Evolutionary conservation across 2,888 invertebrate genomes (phyloP).

Genomic region (Lumbricus terrestris): DNA sequence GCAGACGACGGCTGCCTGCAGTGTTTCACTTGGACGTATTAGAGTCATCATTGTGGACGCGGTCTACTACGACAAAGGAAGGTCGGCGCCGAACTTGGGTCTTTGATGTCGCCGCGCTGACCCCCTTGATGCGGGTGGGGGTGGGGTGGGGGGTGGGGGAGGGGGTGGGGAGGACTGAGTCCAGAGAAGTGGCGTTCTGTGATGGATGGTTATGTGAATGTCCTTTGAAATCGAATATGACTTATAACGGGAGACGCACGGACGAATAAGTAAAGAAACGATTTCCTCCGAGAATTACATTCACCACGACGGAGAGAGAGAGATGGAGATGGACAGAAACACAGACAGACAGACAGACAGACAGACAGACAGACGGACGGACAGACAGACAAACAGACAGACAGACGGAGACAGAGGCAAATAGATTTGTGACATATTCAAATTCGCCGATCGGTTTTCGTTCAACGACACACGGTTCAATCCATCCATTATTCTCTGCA

Average conservation of each 20-base stretch:
- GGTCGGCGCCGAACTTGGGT: not conserved
- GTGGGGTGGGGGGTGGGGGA: too few species aligned
- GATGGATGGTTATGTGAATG: not conserved
- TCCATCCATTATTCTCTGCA: not conserved
- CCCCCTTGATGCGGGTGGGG: not conserved
- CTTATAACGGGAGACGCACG: not conserved
- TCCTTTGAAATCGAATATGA: constrained; percentile 3
- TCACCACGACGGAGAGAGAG: not conserved
- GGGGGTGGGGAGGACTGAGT: not conserved
- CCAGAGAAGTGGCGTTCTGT: not conserved
- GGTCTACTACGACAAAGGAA: not conserved
- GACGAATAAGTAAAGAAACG: not conserved
- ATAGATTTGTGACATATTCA: not conserved
- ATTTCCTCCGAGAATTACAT: not conserved
- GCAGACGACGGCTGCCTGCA: too few species aligned
- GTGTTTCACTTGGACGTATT: not conserved
- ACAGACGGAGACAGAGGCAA: too few species aligned
- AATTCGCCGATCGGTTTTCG: not conserved
- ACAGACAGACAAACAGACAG: too few species aligned
- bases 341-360: not conserved
- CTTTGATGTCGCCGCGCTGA: not conserved
- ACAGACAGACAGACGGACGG: too few species aligned
- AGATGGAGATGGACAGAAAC: not conserved
- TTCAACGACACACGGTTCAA: not conserved
- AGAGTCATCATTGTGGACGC: not conserved